Conservation (phyloP, 92 coral and sea anemone genomes). For the Isaurus tuberculatus region DNA sequence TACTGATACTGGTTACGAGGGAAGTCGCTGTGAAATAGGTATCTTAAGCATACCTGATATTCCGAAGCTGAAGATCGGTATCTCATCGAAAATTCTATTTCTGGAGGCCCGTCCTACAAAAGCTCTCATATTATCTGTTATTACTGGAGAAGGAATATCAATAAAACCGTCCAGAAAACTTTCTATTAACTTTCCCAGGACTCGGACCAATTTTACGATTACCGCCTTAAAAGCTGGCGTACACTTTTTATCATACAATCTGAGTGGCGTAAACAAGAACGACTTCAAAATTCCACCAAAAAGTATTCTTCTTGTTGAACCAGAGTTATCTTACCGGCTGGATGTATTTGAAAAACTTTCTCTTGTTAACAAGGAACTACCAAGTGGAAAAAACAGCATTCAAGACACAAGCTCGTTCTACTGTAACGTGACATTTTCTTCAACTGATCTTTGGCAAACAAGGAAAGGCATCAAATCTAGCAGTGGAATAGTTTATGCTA, state of each 20-base stretch:
- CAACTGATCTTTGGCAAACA: constrained; percentile 51
- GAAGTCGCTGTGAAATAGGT: constrained; percentile 65
- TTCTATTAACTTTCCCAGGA: neutral
- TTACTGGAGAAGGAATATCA: constrained; percentile 8
- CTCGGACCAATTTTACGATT: constrained; percentile 39
- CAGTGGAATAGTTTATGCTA: constrained; percentile 50
- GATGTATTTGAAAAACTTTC: constrained; percentile 13
- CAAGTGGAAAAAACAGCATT: constrained; percentile 46
- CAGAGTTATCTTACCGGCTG: constrained; percentile 2
- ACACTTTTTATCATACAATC: constrained; percentile 5
- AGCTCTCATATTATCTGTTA: constrained; percentile 25
- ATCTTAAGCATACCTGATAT: constrained; percentile 53
- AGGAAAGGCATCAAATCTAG: neutral
- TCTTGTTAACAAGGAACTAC: constrained; percentile 52
- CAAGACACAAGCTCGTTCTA: neutral
- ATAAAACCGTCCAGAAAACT: constrained; percentile 41
- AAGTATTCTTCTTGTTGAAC: constrained; percentile 43
- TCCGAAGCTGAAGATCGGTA: constrained; percentile 46
- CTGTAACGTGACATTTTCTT: constrained; percentile 48
- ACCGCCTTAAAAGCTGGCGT: constrained; percentile 44
- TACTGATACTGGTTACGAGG: constrained; percentile 67
- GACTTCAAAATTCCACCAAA: constrained; percentile 52
- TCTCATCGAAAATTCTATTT: constrained; percentile 40
- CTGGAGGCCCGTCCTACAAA: constrained; percentile 55
- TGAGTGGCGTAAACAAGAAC: constrained; percentile 34